Evolutionary conservation across 1,140 invertebrate genomes (phyloP).

Genomic region (Microplitis demolitor): DNA sequence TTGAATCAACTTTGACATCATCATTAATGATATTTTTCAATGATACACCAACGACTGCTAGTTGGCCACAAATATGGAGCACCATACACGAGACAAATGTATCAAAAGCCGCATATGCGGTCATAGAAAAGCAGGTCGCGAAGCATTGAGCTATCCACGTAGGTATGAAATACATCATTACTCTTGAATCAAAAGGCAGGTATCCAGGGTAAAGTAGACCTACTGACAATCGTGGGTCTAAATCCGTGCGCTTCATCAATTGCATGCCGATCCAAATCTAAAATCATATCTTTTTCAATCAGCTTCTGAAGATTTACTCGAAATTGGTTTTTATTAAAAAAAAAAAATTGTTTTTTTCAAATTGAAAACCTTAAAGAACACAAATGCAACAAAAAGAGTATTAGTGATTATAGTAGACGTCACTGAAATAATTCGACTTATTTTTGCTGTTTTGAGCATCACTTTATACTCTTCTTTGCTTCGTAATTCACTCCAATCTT

Average conservation of each 20-base stretch:
- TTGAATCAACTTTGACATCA: not conserved
- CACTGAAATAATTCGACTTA: slow-evolving; percentile 24
- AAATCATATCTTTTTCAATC: not conserved
- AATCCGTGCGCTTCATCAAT: slow-evolving; percentile 11
- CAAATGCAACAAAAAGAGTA: slow-evolving; percentile 20
- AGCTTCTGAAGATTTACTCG: not conserved
- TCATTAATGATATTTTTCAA: slow-evolving; percentile 18
- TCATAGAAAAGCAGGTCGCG: slow-evolving; percentile 45
- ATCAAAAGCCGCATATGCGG: slow-evolving; percentile 57
- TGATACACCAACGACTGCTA: slow-evolving; percentile 42
- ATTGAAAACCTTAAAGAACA: slow-evolving; percentile 17
- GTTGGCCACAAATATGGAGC: slow-evolving; percentile 59
- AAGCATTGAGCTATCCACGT: slow-evolving; percentile 56
- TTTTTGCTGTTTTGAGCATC: slow-evolving; percentile 24
- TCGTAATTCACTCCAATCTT: slow-evolving; percentile 16
- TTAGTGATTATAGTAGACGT: slow-evolving; percentile 16
- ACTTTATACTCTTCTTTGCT: slow-evolving; percentile 7
- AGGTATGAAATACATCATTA: slow-evolving; percentile 56
- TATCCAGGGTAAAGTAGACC: slow-evolving; percentile 23
- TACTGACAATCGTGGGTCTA: slow-evolving; percentile 25
- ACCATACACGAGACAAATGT: slow-evolving; percentile 58
- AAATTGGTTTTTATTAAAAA: not conserved
- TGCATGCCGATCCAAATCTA: slow-evolving; percentile 21
- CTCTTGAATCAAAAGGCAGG: slow-evolving; percentile 53
- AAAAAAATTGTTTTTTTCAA: too few species aligned